A percentile compares a stretch with the other conserved stretches of the same genome.
Evolutionary conservation across 2,113 vertebrate species (phyloP).

Genomic region (Hoplias malabaricus): DNA sequence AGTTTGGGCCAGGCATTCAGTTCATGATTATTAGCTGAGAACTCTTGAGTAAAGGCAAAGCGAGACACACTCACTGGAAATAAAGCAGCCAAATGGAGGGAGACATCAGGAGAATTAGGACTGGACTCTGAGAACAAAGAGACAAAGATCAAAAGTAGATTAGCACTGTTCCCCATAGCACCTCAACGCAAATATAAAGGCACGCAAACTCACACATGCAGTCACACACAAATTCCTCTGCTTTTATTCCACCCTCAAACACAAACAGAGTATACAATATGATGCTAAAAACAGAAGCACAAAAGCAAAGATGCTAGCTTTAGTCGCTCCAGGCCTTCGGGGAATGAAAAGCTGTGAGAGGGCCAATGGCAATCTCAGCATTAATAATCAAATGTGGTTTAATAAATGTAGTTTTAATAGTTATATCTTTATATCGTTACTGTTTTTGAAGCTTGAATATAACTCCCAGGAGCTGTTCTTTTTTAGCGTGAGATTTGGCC

Average conservation of each 20-base stretch:
- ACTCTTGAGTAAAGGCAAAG: neutral
- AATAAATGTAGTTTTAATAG: neutral
- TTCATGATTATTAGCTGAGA: slow-evolving; percentile 1
- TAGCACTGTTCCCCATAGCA: neutral
- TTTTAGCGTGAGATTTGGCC: neutral
- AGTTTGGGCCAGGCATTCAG: neutral
- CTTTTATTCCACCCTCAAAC: neutral
- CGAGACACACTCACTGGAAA: neutral
- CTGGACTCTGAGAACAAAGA: slow-evolving; percentile 9
- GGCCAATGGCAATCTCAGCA: neutral
- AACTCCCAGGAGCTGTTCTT: neutral
- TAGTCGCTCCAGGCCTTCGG: neutral
- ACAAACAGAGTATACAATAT: neutral
- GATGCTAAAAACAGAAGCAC: neutral
- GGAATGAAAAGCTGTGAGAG: neutral
- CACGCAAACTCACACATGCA: neutral
- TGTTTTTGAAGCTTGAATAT: neutral
- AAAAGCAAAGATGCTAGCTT: neutral
- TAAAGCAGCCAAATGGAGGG: neutral
- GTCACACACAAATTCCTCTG: neutral
- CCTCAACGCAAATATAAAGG: no score
- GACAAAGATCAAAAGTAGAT: slow-evolving; percentile 19
- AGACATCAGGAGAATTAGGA: neutral
- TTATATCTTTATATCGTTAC: neutral
- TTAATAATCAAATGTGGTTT: neutral